Percentiles rank a stretch among this genome's conserved stretches.
phyloP scores from a whole-genome alignment of 2,113 vertebrate genomes.

The Taxidea taxus region DNA sequence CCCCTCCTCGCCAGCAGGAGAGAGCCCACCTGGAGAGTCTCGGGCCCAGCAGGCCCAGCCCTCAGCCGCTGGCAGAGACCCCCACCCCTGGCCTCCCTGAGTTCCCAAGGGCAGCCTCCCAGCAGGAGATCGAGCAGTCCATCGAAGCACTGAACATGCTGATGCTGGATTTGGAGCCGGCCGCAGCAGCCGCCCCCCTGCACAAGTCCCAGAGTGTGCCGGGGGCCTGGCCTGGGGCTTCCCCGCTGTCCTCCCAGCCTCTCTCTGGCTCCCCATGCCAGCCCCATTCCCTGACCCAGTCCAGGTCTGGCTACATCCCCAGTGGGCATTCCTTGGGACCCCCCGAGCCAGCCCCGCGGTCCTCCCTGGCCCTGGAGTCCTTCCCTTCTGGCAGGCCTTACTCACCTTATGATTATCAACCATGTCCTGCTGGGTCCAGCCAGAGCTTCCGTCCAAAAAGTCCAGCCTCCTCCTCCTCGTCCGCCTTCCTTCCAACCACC shows the following conservation, averaged over 20 bases:
- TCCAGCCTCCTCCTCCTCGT: slow-evolving; percentile 58
- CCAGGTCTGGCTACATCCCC: slow-evolving; percentile 74
- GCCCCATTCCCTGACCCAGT: slow-evolving; percentile 81
- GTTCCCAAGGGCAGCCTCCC: slow-evolving; percentile 91
- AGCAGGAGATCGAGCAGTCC: slow-evolving; percentile 95
- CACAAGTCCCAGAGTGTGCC: slow-evolving; percentile 93
- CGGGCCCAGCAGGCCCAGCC: slow-evolving; percentile 79
- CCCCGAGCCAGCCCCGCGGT: slow-evolving; percentile 33
- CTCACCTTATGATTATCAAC: slow-evolving; percentile 80
- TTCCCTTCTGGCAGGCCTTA: slow-evolving; percentile 66
- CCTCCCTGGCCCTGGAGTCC: not conserved
- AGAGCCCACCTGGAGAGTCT: slow-evolving; percentile 67
- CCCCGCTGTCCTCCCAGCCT: slow-evolving; percentile 88
- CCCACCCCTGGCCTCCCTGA: slow-evolving; percentile 91
- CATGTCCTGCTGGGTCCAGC: slow-evolving; percentile 44
- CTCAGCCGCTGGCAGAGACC: slow-evolving; percentile 75
- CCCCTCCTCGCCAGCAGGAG: slow-evolving; percentile 82
- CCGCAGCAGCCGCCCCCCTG: slow-evolving; percentile 78
- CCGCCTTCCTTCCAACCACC: slow-evolving; percentile 67
- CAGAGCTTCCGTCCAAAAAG: slow-evolving; percentile 79
- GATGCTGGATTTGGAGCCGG: slow-evolving; percentile 92
- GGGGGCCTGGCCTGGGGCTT: slow-evolving; percentile 82
- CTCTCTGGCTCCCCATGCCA: slow-evolving; percentile 75
- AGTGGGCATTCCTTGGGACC: slow-evolving; percentile 52
- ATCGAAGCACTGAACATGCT: slow-evolving; percentile 96